Evolutionary conservation across 2,888 invertebrate species (phyloP), one percentile per base, ranked within the genome.

Genomic region (Drosophila peninsularis): DNA sequence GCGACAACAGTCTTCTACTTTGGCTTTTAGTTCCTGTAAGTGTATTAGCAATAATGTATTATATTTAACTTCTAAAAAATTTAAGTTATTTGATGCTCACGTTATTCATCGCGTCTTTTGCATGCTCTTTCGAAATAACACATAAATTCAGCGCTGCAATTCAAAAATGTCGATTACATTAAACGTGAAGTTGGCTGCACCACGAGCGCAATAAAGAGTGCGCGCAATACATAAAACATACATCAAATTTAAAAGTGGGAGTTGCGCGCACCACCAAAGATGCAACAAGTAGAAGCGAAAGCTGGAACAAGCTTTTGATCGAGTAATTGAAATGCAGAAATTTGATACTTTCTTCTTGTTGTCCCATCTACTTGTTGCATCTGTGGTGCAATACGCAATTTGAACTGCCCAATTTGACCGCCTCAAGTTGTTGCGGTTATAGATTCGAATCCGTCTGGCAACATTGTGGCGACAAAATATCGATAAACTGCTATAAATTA

Each of bases 1-100:
- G 90, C 96, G 94, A 82, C 96, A 96, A 21, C 97, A 97, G 89
- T 96, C 95, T 72, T 97, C 97, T 41, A 96, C 94, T 91, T 95
- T 96, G 62, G 93, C 92, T 78, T 94, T 94, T 39, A 94, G 81
- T 32, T 94, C 94, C 93, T 96, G 32, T 6, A 11, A 42, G 30
- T 14, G 9, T 2, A 24, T 45, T 24, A 13, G 36, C 1, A 24
- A 10, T 10, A n/a, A 6, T 21, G 1, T 1, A 45, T 55, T 41
- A 17, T 9, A 37, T 21, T 54, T 21, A 9, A 19, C 24, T n/a
- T 0, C n/a, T 24, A 5, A 24, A 1, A 45, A 47, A 21, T 53
- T 41, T 10, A 10, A 11, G 3, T 17, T 32, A 44, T 50, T 50
- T 19, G 0, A 11, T 19, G 36, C 70, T 69, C 63, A 74, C 73